Evolutionary conservation across 2,797 vertebrate species (phyloP).

Genomic region (Neoniphon sammara): DNA sequence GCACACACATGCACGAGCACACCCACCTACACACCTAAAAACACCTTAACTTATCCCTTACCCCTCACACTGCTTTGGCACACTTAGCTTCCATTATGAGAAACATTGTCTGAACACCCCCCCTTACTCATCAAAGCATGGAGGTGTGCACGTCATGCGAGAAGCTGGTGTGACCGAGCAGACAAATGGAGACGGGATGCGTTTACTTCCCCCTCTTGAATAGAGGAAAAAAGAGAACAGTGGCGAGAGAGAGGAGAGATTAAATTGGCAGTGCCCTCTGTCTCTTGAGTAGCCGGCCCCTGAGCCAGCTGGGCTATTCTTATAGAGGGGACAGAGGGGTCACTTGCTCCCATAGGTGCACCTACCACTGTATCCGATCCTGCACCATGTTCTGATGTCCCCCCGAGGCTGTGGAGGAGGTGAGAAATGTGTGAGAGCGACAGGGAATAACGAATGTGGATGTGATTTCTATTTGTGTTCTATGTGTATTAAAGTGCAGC

Average conservation of each 20-base stretch:
- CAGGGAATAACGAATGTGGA: conserved; percentile 41
- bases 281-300: conserved; percentile 70
- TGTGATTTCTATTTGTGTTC: conserved; percentile 31
- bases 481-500: conserved; percentile 19
- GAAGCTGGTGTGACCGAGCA: conserved; percentile 61
- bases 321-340: conserved; percentile 72
- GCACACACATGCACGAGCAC: background rate
- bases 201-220: background rate
- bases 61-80: conserved; percentile 42
- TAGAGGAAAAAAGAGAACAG: conserved; percentile 17
- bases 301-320: conserved; percentile 76
- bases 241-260: conserved; percentile 39
- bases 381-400: conserved; percentile 58
- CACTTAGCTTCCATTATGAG: background rate
- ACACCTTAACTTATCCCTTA: background rate
- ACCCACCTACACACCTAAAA: background rate
- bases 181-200: conserved; percentile 26
- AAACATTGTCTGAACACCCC: conserved; percentile 27
- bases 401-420: conserved; percentile 60
- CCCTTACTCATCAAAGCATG: conserved; percentile 7
- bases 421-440: conserved; percentile 66
- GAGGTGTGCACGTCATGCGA: conserved; percentile 48
- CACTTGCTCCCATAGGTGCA: conserved; percentile 67
- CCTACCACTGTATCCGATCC: conserved; percentile 71
- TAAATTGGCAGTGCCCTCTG: conserved; percentile 71